Conservation (phyloP, 2,888 invertebrate genomes). For the Noctua janthe region DNA sequence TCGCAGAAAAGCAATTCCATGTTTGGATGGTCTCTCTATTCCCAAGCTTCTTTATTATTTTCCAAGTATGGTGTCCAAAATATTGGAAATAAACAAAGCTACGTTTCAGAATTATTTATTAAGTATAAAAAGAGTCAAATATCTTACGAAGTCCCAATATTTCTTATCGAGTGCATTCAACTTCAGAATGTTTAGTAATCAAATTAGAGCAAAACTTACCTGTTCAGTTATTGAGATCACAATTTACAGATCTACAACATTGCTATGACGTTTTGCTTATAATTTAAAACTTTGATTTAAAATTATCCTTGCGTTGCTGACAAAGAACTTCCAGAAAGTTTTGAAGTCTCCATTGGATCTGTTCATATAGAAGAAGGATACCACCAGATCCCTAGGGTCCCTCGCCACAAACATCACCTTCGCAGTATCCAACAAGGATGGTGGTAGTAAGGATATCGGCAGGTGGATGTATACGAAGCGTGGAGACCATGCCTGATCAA, state of each 20-base stretch:
- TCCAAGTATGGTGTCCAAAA: slow-evolving; percentile 91
- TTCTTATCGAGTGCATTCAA: neutral
- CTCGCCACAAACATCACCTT: too few species aligned
- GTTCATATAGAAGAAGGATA: slow-evolving; percentile 94
- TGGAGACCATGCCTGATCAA: slow-evolving; percentile 50
- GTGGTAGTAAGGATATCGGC: slow-evolving; percentile 92
- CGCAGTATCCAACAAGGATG: slow-evolving; percentile 80
- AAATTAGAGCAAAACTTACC: neutral
- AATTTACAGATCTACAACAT: slow-evolving; percentile 16
- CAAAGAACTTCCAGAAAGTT: slow-evolving; percentile 92
- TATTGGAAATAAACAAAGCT: slow-evolving; percentile 56
- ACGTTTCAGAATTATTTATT: neutral
- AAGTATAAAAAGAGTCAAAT: neutral
- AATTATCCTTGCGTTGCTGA: slow-evolving; percentile 86
- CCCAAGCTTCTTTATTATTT: slow-evolving; percentile 93
- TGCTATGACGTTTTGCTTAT: slow-evolving; percentile 25
- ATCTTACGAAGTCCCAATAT: too few species aligned
- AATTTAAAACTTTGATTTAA: neutral
- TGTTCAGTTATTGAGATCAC: neutral
- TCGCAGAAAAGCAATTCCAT: slow-evolving; percentile 94
- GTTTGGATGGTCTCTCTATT: slow-evolving; percentile 90
- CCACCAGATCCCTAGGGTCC: slow-evolving; percentile 94
- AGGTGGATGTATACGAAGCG: slow-evolving; percentile 90
- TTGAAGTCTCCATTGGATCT: slow-evolving; percentile 90
- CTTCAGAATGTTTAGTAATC: neutral